Evolutionary conservation across 2,797 vertebrate genomes (phyloP).

Genomic region (Remorina albescens): DNA sequence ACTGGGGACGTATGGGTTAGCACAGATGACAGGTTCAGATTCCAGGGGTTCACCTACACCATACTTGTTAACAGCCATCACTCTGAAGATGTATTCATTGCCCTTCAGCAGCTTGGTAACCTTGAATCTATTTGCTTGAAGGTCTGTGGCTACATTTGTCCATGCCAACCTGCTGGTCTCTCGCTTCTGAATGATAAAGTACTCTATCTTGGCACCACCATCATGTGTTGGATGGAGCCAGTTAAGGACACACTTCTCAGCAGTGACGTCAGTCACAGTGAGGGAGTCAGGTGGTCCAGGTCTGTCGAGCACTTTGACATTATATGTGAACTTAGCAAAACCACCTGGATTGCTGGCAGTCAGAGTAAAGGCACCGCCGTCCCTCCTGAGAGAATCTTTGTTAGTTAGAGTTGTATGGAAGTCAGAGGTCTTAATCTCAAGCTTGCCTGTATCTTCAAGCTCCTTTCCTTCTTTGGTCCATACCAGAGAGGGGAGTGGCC

Average conservation of each 20-base stretch:
- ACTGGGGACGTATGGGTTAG: slow-evolving; percentile 93
- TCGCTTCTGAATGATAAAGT: slow-evolving; percentile 96
- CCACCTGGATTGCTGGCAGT: slow-evolving; percentile 98
- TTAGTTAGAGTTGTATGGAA: slow-evolving; percentile 92
- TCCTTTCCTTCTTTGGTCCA: slow-evolving; percentile 99
- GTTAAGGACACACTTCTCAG: slow-evolving; percentile 96
- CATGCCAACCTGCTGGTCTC: slow-evolving; percentile 98
- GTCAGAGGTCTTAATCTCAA: slow-evolving; percentile 94
- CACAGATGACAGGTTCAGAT: slow-evolving; percentile 91
- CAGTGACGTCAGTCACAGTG: slow-evolving; percentile 89
- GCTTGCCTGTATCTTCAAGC: slow-evolving; percentile 91
- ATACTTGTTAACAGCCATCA: slow-evolving; percentile 99
- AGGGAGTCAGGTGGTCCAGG: slow-evolving; percentile 97
- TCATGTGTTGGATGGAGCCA: slow-evolving; percentile 97
- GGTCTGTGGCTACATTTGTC: slow-evolving; percentile 95
- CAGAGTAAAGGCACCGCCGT: slow-evolving; percentile 92
- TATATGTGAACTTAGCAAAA: slow-evolving; percentile 96
- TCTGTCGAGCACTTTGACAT: slow-evolving; percentile 96
- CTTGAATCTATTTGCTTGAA: slow-evolving; percentile 94
- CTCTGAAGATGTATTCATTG: slow-evolving; percentile 98
- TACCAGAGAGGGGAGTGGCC: slow-evolving; percentile 92
- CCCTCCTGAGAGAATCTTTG: slow-evolving; percentile 94
- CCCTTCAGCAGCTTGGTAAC: slow-evolving; percentile 97
- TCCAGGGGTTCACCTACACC: slow-evolving; percentile 95
- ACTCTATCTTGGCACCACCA: slow-evolving; percentile 95